Evolutionary conservation across 2,113 vertebrate species (phyloP).

Genomic region (Myanophis thanlyinensis): DNA sequence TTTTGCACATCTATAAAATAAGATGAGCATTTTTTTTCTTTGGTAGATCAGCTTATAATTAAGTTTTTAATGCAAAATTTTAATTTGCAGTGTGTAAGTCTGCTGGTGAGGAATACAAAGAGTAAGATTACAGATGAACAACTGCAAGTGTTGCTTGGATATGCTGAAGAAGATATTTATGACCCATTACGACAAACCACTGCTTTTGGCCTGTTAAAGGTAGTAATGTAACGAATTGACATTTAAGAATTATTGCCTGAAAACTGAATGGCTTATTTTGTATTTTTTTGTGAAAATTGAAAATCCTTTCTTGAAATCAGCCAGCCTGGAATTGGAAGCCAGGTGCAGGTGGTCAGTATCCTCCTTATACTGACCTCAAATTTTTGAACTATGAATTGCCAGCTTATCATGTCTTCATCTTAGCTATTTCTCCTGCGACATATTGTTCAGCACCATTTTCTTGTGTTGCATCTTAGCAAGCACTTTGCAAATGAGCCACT

Average conservation of each 20-base stretch:
- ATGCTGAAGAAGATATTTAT: slow-evolving; percentile 96
- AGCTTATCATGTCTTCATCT: background rate
- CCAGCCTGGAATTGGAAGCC: background rate
- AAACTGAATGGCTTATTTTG: background rate
- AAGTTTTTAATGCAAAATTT: slow-evolving; percentile 26
- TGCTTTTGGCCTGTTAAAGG: slow-evolving; percentile 94
- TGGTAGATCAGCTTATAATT: background rate
- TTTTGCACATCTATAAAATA: background rate
- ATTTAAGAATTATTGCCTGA: background rate
- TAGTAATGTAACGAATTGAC: slow-evolving; percentile 24
- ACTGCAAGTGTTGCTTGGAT: slow-evolving; percentile 92
- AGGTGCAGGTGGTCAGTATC: background rate
- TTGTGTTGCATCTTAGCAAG: background rate
- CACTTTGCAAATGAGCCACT: background rate
- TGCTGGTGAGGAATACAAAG: slow-evolving; percentile 84
- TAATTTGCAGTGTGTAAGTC: slow-evolving; percentile 82
- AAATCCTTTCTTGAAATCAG: background rate
- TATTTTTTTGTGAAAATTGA: background rate
- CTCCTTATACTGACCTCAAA: background rate
- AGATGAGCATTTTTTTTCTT: background rate
- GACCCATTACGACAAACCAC: slow-evolving; percentile 92
- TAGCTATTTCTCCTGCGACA: background rate
- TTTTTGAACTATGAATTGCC: background rate
- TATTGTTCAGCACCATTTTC: background rate
- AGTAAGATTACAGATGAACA: slow-evolving; percentile 85